phyloP scores from a whole-genome alignment of 2,113 vertebrate species.

The Sinocyclocheilus rhinocerous region DNA sequence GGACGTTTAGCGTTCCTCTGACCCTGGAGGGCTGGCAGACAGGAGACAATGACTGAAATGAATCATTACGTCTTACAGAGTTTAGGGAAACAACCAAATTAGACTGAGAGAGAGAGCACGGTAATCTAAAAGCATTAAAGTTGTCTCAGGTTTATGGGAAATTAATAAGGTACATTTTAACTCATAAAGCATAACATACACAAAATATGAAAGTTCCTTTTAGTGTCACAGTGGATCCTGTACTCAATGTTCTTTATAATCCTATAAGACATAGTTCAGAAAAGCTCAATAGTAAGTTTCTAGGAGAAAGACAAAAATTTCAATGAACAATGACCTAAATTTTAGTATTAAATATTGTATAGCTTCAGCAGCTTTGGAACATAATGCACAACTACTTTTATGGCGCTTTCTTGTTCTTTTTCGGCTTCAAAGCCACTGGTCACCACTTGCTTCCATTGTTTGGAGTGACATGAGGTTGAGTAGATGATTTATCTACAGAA shows the following conservation, averaged over 20 bases:
- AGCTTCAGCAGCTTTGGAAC: not conserved
- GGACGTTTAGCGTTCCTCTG: conserved; percentile 3
- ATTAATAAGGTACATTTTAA: not conserved
- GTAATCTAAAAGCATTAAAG: not conserved
- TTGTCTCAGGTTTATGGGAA: not conserved
- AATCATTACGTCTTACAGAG: conserved; percentile 11
- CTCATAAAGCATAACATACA: not conserved
- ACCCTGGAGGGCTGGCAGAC: not conserved
- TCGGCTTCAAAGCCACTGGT: too few relatives aligned
- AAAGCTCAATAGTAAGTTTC: not conserved
- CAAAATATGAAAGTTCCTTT: not conserved
- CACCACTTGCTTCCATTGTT: not conserved
- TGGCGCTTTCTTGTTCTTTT: too few relatives aligned
- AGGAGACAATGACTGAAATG: not conserved
- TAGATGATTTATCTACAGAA: not conserved
- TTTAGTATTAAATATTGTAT: not conserved
- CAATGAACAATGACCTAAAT: not conserved
- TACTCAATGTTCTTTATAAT: not conserved
- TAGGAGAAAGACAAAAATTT: not conserved
- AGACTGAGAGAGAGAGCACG: not conserved
- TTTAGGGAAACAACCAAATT: not conserved
- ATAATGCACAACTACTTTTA: too few relatives aligned
- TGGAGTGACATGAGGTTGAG: not conserved
- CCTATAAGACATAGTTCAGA: not conserved
- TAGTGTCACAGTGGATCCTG: not conserved